A percentile compares a stretch with the other conserved stretches of the same genome.
phyloP scores from a whole-genome alignment of 2,797 vertebrate genomes.

The Silurus aristotelis region DNA sequence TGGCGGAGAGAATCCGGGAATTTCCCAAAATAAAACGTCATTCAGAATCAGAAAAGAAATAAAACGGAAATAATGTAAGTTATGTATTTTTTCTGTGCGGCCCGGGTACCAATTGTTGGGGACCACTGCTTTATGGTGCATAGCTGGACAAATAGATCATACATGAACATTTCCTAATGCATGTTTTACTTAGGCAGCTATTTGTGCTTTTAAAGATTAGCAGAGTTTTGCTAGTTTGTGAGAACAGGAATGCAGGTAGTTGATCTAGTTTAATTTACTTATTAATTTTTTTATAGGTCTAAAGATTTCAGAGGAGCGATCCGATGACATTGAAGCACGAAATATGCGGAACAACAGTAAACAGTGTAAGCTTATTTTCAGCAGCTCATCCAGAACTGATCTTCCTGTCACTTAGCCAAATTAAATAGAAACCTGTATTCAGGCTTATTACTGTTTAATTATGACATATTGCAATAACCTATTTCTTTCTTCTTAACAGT shows the following conservation, averaged over 20 bases:
- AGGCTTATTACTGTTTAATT: background rate
- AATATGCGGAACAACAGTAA: constrained; percentile 84
- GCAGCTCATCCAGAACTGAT: background rate
- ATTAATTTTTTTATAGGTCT: constrained; percentile 77
- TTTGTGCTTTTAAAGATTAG: background rate
- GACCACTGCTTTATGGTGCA: background rate
- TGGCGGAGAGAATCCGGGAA: too few species aligned
- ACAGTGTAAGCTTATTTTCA: constrained; percentile 70
- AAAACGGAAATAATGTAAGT: too few species aligned
- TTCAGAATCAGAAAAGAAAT: too few species aligned
- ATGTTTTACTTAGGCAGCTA: background rate
- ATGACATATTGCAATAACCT: background rate
- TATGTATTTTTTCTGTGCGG: too few species aligned
- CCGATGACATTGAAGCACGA: constrained; percentile 85
- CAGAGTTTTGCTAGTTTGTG: background rate
- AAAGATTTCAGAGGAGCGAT: constrained; percentile 89
- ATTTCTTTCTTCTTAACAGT: background rate
- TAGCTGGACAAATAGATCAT: background rate
- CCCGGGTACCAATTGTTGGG: too few species aligned
- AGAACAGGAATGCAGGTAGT: background rate
- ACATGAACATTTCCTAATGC: background rate
- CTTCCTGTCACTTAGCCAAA: background rate
- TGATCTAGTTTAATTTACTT: background rate
- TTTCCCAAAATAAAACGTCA: too few species aligned
- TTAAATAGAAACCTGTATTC: background rate